These are phyloP conservation scores for Psophia crepitans DNA, from an alignment of 2,113 vertebrate species.

Conservation along the genomic window DNA sequence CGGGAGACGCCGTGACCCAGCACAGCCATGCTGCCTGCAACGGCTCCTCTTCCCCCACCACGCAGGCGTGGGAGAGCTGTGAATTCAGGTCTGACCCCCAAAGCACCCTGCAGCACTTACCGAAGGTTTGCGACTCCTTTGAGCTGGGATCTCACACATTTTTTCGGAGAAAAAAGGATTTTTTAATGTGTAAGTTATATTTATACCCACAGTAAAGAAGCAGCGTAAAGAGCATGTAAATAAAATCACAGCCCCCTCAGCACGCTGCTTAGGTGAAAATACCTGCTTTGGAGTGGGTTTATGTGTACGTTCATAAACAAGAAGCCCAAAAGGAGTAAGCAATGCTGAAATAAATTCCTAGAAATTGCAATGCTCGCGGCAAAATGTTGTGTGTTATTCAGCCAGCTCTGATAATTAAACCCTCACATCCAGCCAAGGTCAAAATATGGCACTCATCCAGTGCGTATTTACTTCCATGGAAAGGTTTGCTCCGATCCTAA, in stretches of 20 bases:
- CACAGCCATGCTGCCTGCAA: rapidly evolving
- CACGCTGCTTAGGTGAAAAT: background rate
- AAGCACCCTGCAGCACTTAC: background rate
- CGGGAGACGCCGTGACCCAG: background rate
- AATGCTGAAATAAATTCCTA: conserved; percentile 25
- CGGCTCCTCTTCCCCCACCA: rapidly evolving
- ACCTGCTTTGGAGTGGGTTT: background rate
- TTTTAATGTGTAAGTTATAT: background rate
- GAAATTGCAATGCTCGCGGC: background rate
- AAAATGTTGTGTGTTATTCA: background rate
- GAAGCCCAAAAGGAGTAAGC: background rate
- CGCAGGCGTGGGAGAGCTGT: rapidly evolving
- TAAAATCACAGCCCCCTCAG: background rate
- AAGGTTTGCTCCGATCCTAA: background rate
- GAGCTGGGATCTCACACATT: background rate
- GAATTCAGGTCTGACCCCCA: background rate
- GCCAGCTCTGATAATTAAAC: conserved; percentile 37
- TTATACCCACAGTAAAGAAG: background rate
- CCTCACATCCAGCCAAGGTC: conserved; percentile 6
- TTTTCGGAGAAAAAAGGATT: background rate
- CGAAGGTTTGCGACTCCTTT: background rate
- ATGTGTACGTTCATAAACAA: background rate
- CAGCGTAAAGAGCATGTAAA: background rate
- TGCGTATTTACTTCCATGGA: background rate
- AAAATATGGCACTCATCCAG: background rate